These are phyloP conservation scores for Brachionus plicatilis DNA, from an alignment of 1,140 invertebrate genomes.

Conservation along the genomic window DNA sequence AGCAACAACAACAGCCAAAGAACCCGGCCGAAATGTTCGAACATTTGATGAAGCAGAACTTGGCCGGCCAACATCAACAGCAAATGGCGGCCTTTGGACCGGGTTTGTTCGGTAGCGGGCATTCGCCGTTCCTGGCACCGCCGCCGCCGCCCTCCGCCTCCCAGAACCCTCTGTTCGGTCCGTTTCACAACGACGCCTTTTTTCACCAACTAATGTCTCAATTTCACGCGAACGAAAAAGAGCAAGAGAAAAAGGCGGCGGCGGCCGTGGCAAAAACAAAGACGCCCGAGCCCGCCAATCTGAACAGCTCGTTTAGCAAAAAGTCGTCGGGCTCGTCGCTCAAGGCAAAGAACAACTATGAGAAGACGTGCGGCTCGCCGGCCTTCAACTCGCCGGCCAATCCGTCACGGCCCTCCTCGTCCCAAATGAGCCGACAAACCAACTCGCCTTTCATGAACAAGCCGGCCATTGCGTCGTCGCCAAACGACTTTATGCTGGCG, in stretches of 20 bases:
- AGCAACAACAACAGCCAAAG: background rate
- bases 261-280: background rate
- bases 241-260: background rate
- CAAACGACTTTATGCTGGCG: background rate
- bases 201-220: constrained; percentile 12
- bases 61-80: background rate
- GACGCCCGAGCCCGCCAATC: background rate
- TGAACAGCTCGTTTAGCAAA: background rate
- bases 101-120: background rate
- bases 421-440: background rate
- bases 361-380: background rate
- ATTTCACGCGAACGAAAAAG: background rate
- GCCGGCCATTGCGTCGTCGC: background rate
- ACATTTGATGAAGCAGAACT: background rate
- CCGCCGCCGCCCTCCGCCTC: background rate
- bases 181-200: background rate
- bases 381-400: background rate
- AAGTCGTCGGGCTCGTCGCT: background rate
- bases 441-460: background rate
- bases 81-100: background rate
- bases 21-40: constrained; percentile 8
- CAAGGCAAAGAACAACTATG: background rate
- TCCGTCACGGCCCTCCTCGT: background rate
- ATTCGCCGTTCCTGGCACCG: background rate
- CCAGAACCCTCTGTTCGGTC: background rate